Evolutionary conservation across 92 coral and sea anemone species (phyloP), one percentile per base, ranked within the genome.

Genomic region (Desmophyllum pertusum): DNA sequence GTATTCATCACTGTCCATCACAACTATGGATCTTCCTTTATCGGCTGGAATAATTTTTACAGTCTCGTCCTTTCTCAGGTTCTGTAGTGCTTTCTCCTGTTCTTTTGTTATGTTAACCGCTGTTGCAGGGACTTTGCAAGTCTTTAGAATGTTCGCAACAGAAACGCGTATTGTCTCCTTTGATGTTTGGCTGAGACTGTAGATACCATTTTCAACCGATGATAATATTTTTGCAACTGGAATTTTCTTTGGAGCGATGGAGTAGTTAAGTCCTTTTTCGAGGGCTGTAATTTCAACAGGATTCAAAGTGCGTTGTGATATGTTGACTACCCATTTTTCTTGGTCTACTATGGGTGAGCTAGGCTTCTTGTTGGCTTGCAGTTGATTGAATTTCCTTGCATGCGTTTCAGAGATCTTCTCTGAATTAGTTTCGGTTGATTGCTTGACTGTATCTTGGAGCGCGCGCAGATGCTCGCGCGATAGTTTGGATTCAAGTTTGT

Each of bases 291-390:
- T 70, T 70, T 70, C 75, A 10, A 70, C 43, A 14, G 78, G 78
- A 25, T 23, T 31, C 62, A 46, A 29, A 3, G 31, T 5, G 1
- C 78, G 78, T 46, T 73, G 39, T 42, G 62, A 45, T 10, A 73
- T 17, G 62, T 73, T 73, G 3, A 45, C 78, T 46, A 73, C 78
- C 61, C 78, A 73, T 73, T 73, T 73, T 21, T 46, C 78, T 41
- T 73, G 23, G 41, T 30, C 33, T 7, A 73, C 59, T 2, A 46
- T 40, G 62, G 19, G 10, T 27, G 40, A 8, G 53, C 38, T 25
- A 19, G 62, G 39, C 17, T 10, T 73, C 39, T 46, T 41, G 53
- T 46, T 73, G 27, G 15, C 8, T 11, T 40, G 27, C n/a, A 46
- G 39, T 25, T 46, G 62, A 27, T 31, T 29, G 78, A 29, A 19